Evolutionary conservation across 1,140 invertebrate species (phyloP).

Genomic region (Cotesia vestalis): DNA sequence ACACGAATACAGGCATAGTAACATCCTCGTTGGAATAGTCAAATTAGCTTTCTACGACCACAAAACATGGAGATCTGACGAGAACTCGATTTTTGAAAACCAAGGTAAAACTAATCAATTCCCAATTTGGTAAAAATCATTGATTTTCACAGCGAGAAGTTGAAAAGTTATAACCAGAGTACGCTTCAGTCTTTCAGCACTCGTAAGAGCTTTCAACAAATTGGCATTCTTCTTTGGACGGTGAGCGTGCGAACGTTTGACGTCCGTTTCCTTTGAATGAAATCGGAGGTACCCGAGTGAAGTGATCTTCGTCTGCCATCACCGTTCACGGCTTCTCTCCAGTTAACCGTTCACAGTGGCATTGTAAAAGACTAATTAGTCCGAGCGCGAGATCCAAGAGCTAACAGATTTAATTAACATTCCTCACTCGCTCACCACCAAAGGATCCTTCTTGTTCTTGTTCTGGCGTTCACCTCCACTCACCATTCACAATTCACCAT

Average conservation of each 20-base stretch:
- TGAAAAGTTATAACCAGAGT: no score
- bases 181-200: background rate
- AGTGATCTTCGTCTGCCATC: slow-evolving; percentile 57
- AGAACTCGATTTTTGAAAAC: no score
- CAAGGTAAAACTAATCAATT: no score
- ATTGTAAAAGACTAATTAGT: slow-evolving; percentile 65
- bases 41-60: no score
- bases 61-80: no score
- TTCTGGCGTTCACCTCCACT: background rate
- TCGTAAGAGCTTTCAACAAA: slow-evolving; percentile 51
- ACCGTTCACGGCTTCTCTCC: slow-evolving; percentile 36
- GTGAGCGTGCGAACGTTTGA: slow-evolving; percentile 50
- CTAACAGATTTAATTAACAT: slow-evolving; percentile 67
- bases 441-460: background rate
- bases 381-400: slow-evolving; percentile 63
- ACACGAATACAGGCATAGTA: no score
- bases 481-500: background rate
- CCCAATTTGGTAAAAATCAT: no score
- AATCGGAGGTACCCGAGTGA: slow-evolving; percentile 50
- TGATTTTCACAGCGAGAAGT: no score
- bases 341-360: slow-evolving; percentile 44
- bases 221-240: slow-evolving; percentile 61
- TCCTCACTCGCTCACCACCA: slow-evolving; percentile 56
- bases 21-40: no score
- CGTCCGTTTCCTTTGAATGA: slow-evolving; percentile 53